These are phyloP conservation scores for Fragum fragum DNA, from an alignment of 2,888 invertebrate genomes.

Conservation along the genomic window DNA sequence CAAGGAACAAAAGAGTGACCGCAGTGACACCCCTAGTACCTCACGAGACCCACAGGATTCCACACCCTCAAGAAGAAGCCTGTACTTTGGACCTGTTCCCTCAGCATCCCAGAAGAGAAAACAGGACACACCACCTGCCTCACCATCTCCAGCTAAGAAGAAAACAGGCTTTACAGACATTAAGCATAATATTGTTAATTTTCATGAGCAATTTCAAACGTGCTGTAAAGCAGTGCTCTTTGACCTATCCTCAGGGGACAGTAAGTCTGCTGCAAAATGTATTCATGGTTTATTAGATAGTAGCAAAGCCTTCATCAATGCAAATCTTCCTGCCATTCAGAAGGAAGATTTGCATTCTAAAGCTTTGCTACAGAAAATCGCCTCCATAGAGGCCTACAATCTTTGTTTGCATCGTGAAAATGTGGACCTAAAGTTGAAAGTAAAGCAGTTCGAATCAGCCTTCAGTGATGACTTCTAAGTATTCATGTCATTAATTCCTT, in stretches of 20 bases:
- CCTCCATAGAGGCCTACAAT: not conserved
- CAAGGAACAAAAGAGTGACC: not conserved
- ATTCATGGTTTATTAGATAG: constrained; percentile 3
- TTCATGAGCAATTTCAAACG: not conserved
- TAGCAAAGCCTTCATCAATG: not conserved
- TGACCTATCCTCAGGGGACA: constrained; percentile 3
- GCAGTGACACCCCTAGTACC: not conserved
- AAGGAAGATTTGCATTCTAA: constrained; percentile 1
- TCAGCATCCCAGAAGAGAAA: not conserved
- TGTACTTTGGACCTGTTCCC: not conserved
- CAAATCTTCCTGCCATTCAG: not conserved
- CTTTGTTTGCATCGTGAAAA: constrained; percentile 1
- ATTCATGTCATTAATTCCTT: too few relatives aligned
- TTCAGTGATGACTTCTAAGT: not conserved
- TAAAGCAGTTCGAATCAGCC: constrained; percentile 6
- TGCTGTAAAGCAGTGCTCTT: constrained; percentile 1
- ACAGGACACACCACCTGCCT: not conserved
- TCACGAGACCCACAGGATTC: not conserved
- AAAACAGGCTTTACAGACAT: not conserved
- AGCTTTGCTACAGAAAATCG: not conserved
- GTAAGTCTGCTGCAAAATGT: not conserved
- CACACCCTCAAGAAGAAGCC: not conserved
- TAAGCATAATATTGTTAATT: not conserved
- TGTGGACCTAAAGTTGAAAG: not conserved
- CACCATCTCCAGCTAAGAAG: not conserved